phyloP scores from a whole-genome alignment of 2,113 vertebrate species.

The Speoplatyrhinus poulsoni region DNA sequence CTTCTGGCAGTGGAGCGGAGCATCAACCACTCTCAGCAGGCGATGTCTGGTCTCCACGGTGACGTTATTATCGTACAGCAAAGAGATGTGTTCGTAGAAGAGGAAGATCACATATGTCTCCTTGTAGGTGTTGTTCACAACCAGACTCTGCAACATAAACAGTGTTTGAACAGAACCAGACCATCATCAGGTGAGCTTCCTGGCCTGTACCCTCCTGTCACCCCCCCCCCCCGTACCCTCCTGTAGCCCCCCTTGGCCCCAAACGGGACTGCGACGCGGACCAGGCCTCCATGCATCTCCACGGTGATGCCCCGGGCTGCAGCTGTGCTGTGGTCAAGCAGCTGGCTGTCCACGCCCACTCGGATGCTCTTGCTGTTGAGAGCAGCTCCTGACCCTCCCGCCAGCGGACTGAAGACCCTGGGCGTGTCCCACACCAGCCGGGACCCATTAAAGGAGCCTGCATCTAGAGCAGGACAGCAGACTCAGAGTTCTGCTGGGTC shows the following conservation, averaged over 20 bases:
- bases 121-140: slow-evolving; percentile 52
- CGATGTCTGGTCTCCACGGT: slow-evolving; percentile 42
- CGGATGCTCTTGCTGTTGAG: slow-evolving; percentile 40
- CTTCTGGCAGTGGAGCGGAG: slow-evolving; percentile 33
- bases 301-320: slow-evolving; percentile 35
- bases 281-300: slow-evolving; percentile 18
- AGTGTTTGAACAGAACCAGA: neutral
- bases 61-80: slow-evolving; percentile 39
- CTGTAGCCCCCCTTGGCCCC: slow-evolving; percentile 55
- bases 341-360: slow-evolving; percentile 43
- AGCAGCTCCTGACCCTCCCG: neutral
- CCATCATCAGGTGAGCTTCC: neutral
- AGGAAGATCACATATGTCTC: slow-evolving; percentile 51
- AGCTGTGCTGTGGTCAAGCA: slow-evolving; percentile 26
- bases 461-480: slow-evolving; percentile 25
- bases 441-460: slow-evolving; percentile 36
- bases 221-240: slow-evolving; percentile 32
- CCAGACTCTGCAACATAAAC: slow-evolving; percentile 40
- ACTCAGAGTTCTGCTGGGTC: neutral
- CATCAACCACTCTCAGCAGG: slow-evolving; percentile 35
- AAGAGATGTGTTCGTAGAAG: slow-evolving; percentile 51
- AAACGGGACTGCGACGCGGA: slow-evolving; percentile 53
- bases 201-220: neutral
- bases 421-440: slow-evolving; percentile 50
- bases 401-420: slow-evolving; percentile 30